Conservation (phyloP, 2,888 invertebrate species). For the Calephelis perditalis region DNA sequence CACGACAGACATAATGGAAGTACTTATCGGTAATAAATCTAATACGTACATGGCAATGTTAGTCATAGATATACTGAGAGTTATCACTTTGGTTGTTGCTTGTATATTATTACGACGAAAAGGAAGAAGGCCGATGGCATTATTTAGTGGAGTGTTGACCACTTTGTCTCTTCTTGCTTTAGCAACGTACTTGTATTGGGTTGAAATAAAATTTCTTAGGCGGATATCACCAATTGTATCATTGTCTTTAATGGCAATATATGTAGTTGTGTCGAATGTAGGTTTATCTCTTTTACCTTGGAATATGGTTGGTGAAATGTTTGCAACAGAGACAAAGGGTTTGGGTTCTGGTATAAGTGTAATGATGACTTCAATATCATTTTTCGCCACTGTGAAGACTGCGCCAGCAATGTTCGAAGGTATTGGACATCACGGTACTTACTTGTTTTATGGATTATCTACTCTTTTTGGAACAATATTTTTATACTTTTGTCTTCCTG, state of each 20-base stretch:
- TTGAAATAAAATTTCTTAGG: slow-evolving; percentile 41
- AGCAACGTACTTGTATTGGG: slow-evolving; percentile 65
- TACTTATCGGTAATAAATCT: slow-evolving; percentile 68
- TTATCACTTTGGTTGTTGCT: slow-evolving; percentile 77
- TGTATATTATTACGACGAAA: slow-evolving; percentile 79
- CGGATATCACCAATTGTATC: slow-evolving; percentile 55
- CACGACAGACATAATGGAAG: slow-evolving; percentile 81
- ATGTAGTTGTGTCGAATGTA: slow-evolving; percentile 78
- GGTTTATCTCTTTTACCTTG: slow-evolving; percentile 84
- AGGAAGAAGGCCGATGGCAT: slow-evolving; percentile 80
- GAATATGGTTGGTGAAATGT: slow-evolving; percentile 86
- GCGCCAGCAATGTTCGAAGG: slow-evolving; percentile 78
- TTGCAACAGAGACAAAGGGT: slow-evolving; percentile 81
- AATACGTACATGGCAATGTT: slow-evolving; percentile 81
- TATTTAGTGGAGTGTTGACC: slow-evolving; percentile 81
- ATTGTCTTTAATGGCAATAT: slow-evolving; percentile 73
- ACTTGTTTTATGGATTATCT: slow-evolving; percentile 79
- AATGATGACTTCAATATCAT: slow-evolving; percentile 81
- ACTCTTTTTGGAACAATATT: slow-evolving; percentile 79
- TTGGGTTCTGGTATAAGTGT: slow-evolving; percentile 83
- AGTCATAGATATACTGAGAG: slow-evolving; percentile 80
- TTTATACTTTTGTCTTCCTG: slow-evolving; percentile 80
- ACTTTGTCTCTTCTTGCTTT: slow-evolving; percentile 75
- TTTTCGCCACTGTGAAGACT: slow-evolving; percentile 83
- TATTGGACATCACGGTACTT: slow-evolving; percentile 79